A percentile compares a stretch with the other conserved stretches of the same genome.
Evolutionary conservation across 2,888 invertebrate species (phyloP).

Genomic region (Amiota minor): DNA sequence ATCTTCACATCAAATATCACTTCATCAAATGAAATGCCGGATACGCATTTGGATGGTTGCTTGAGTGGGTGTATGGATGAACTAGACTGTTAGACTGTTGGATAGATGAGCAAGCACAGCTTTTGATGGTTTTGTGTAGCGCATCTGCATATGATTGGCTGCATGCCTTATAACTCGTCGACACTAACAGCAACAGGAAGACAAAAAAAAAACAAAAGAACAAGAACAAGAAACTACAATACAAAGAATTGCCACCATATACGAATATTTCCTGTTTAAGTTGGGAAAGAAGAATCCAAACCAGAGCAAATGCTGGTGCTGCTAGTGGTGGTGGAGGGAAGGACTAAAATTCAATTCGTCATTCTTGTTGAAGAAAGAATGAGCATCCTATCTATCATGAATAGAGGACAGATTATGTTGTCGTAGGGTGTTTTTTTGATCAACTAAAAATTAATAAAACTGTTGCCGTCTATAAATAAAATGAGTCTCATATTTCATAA

Average conservation of each 20-base stretch:
- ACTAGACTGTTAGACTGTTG: too few relatives aligned
- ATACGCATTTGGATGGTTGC: background rate
- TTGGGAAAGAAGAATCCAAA: background rate
- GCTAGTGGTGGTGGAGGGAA: background rate
- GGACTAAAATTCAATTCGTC: constrained; percentile 4
- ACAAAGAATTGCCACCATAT: background rate
- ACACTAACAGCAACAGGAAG: constrained; percentile 3
- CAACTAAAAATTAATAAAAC: background rate
- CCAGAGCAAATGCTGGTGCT: constrained; percentile 1
- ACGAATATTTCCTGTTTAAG: too few relatives aligned
- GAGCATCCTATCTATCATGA: background rate
- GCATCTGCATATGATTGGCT: background rate
- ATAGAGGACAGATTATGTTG: background rate
- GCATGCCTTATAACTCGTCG: background rate
- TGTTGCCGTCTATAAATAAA: background rate
- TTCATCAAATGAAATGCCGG: constrained; percentile 21
- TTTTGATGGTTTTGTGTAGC: background rate
- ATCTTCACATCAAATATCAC: constrained; percentile 29
- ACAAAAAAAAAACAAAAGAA: background rate
- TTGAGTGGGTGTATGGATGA: background rate
- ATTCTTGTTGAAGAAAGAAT: background rate
- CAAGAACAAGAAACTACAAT: too few relatives aligned
- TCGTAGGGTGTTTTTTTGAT: background rate
- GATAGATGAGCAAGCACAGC: too few relatives aligned
- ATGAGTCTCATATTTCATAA: constrained; percentile 16